phyloP scores from a whole-genome alignment of 2,888 invertebrate genomes.

The Dendrolimus houi region DNA sequence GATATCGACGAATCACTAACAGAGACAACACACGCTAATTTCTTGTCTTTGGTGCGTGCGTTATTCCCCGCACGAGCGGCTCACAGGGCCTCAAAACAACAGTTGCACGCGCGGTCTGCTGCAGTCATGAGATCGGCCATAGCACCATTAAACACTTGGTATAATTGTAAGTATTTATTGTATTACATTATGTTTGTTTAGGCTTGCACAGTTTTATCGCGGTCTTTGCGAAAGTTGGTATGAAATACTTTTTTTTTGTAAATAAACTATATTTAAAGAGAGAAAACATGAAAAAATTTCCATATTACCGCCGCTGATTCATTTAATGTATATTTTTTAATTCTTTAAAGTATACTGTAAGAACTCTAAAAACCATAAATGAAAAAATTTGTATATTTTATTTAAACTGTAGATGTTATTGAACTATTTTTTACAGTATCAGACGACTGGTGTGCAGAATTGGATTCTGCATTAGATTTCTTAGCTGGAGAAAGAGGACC shows the following conservation, averaged over 20 bases:
- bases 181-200: not conserved
- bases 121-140: conserved; percentile 88
- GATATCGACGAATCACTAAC: conserved; percentile 72
- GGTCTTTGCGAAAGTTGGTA: not conserved
- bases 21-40: conserved; percentile 89
- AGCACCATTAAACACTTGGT: conserved; percentile 89
- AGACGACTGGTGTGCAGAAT: conserved; percentile 84
- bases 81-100: conserved; percentile 86
- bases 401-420: too few species aligned
- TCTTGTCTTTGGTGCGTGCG: conserved; percentile 91
- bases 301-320: too few species aligned
- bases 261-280: not conserved
- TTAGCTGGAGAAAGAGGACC: conserved; percentile 88
- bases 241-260: not conserved
- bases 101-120: conserved; percentile 83
- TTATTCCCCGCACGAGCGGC: conserved; percentile 91
- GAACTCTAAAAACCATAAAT: too few species aligned
- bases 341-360: too few species aligned
- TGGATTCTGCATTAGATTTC: conserved; percentile 88
- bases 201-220: not conserved
- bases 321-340: too few species aligned
- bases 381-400: too few species aligned
- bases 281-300: too few species aligned
- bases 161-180: conserved; percentile 71
- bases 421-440: conserved; percentile 47